A percentile compares a stretch with the other conserved stretches of the same genome.
Evolutionary conservation across 2,797 vertebrate species (phyloP).

Genomic region (Scyliorhinus canicula): DNA sequence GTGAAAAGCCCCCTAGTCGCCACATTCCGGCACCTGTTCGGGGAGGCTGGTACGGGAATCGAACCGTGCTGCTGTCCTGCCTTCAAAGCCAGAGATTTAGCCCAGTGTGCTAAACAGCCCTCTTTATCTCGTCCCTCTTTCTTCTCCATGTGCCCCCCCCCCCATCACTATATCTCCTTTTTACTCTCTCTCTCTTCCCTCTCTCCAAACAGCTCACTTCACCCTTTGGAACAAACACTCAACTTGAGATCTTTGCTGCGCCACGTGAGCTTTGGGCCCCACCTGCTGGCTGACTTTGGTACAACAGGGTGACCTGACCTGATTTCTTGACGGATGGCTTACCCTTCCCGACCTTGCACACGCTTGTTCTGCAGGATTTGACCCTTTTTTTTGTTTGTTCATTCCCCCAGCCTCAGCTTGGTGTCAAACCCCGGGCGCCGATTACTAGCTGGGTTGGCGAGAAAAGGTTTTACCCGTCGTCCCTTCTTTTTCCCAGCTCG

Average conservation of each 20-base stretch:
- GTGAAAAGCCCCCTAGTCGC: no score
- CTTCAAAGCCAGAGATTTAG: no score
- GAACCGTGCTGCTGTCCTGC: no score
- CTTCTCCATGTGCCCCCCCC: background rate
- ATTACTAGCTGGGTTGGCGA: background rate
- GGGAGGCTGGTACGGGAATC: no score
- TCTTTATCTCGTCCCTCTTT: background rate
- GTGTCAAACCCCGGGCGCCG: no score
- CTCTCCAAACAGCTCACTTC: background rate
- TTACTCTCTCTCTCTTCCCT: no score
- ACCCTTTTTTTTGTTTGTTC: background rate
- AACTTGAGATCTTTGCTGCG: background rate
- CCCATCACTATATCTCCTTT: no score
- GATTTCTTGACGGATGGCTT: background rate
- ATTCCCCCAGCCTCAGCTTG: background rate
- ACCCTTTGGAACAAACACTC: background rate
- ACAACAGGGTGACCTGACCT: background rate
- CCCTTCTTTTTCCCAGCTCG: background rate
- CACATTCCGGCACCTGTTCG: no score
- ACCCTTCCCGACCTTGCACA: background rate
- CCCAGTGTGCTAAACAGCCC: no score
- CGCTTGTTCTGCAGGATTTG: background rate
- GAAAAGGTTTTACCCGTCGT: background rate
- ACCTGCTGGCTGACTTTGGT: background rate
- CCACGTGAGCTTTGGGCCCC: background rate